Evolutionary conservation across 2,113 vertebrate genomes (phyloP), one percentile per base, ranked within the genome.

Genomic region (Coptodon bakossiorum): DNA sequence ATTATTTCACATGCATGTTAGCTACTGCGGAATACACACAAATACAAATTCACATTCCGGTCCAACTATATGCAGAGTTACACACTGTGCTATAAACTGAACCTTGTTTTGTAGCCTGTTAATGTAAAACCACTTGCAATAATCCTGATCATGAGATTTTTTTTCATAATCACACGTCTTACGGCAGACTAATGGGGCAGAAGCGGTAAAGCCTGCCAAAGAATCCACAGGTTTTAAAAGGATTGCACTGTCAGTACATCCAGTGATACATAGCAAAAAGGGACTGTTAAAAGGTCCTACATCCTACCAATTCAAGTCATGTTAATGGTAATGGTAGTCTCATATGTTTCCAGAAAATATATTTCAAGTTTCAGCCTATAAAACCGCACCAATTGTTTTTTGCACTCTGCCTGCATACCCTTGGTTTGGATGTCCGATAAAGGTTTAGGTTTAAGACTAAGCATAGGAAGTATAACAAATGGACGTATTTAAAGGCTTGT

Each of bases 251-350:
- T 31, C 27, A 78, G 73, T 34, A 1, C 45, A 31, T 31, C 17
- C 9, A 78, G 16, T 13, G 27, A 24, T 52, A 78, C 9, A 76
- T 0, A 50, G 43, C 31, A 78, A 31, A 38, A 76, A 31, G 12
- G 6, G 13, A 17, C 40, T 73, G 24, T 73, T 71, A 71, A 71
- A 0, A 68, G 66, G n/a, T 71, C 66, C 38, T 1, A 24, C 36
- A 71, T 71, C 38, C 36, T 43, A 6, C 36, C 38, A 43, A 7
- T 16, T 71, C 19, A 29, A 76, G 71, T 12, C 71, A 76, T 29
- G 43, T 11, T 48, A 48, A 0, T 0, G 9, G 16, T 48, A 48
- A 48, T 29, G 71, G 8, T 2, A 17, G 68, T 17, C 14, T 48
- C 14, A 73, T 73, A 73, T 45, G 38, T 73, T 48, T 9, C 68